Conservation (phyloP, 2,888 invertebrate species). For the Arctia plantaginis region DNA sequence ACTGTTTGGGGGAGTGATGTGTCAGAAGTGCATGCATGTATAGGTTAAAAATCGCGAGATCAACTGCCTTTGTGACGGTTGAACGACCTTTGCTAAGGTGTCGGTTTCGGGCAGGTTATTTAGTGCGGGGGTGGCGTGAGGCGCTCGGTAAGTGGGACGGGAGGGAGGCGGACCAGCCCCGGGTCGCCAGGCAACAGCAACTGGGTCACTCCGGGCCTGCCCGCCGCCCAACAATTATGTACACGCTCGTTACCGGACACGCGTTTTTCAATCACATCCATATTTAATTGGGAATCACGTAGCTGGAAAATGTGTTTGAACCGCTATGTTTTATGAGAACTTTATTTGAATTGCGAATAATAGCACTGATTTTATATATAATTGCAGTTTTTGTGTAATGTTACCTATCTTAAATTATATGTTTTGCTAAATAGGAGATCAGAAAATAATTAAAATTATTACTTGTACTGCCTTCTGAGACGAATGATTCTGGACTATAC, state of each 20-base stretch:
- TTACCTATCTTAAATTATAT: background rate
- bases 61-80: constrained; percentile 76
- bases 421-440: background rate
- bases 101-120: constrained; percentile 86
- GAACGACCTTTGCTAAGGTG: constrained; percentile 86
- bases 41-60: constrained; percentile 68
- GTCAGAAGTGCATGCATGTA: constrained; percentile 38
- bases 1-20: constrained; percentile 2
- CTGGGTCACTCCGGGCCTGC: constrained; percentile 84
- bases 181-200: constrained; percentile 84
- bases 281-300: constrained; percentile 86
- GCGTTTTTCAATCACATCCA: constrained; percentile 87
- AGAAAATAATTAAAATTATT: background rate
- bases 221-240: constrained; percentile 84
- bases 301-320: constrained; percentile 83
- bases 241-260: constrained; percentile 87
- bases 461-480: background rate
- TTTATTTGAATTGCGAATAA: constrained; percentile 66
- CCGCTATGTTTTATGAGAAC: constrained; percentile 78
- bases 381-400: constrained; percentile 31
- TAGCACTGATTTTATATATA: constrained; percentile 39
- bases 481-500: background rate
- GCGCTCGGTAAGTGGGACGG: constrained; percentile 54
- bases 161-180: constrained; percentile 64
- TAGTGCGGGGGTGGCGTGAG: constrained; percentile 70